A percentile compares a stretch with the other conserved stretches of the same genome.
Evolutionary conservation across 2,113 vertebrate genomes (phyloP).

Genomic region (Anolis sagrei): DNA sequence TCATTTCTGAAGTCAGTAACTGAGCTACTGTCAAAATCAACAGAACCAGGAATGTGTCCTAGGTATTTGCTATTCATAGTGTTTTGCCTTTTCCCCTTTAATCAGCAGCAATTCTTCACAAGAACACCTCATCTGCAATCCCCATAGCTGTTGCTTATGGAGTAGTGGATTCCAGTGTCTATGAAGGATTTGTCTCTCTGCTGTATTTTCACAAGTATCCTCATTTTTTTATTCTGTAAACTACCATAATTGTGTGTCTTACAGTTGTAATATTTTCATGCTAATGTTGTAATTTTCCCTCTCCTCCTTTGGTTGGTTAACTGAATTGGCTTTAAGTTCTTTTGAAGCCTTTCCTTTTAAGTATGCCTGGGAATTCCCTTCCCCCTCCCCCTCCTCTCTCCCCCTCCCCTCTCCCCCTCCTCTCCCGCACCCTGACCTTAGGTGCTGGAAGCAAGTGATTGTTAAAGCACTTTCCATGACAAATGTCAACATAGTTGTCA

Average conservation of each 20-base stretch:
- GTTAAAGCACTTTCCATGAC: constrained; percentile 27
- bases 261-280: constrained; percentile 52
- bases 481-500: not conserved
- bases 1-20: not conserved
- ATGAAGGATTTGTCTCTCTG: constrained; percentile 44
- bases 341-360: constrained; percentile 50
- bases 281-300: constrained; percentile 48
- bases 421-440: too few relatives aligned
- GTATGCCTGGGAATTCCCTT: accelerated
- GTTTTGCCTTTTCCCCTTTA: not conserved
- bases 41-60: not conserved
- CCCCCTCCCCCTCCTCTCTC: not conserved
- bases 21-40: constrained; percentile 6
- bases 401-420: too few relatives aligned
- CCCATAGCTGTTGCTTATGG: constrained; percentile 18
- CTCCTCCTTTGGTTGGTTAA: constrained; percentile 28
- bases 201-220: constrained; percentile 35
- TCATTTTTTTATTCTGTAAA: constrained; percentile 50
- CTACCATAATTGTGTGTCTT: constrained; percentile 47
- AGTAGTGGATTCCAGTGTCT: constrained; percentile 13
- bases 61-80: not conserved
- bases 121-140: constrained; percentile 31
- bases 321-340: constrained; percentile 42
- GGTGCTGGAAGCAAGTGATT: constrained; percentile 14
- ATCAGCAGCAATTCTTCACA: not conserved